phyloP scores from a whole-genome alignment of 1,140 invertebrate species.

The Mya arenaria region DNA sequence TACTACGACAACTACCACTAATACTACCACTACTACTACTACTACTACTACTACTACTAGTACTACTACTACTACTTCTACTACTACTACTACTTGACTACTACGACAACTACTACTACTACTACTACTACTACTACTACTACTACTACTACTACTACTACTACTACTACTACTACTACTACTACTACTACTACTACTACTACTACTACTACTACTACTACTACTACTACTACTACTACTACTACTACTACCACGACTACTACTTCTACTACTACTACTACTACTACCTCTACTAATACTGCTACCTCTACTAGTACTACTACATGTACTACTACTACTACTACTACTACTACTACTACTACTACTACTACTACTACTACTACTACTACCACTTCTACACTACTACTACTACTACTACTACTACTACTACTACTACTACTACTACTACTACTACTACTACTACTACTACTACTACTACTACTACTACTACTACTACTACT shows the following conservation, averaged over 20 bases:
- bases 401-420: background rate
- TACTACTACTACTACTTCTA: background rate
- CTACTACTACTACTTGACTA: background rate
- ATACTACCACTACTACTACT: background rate
- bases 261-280: background rate
- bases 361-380: background rate
- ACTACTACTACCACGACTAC: background rate
- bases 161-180: background rate
- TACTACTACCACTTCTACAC: background rate
- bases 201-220: background rate
- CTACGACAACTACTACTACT: background rate
- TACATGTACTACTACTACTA: background rate
- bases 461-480: background rate
- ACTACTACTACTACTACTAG: background rate
- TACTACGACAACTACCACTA: background rate
- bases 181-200: background rate
- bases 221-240: background rate
- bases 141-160: background rate
- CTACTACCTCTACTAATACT: background rate
- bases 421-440: background rate
- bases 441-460: background rate
- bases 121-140: background rate
- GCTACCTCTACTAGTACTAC: background rate
- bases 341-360: background rate
- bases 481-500: background rate